A percentile compares a stretch with the other conserved stretches of the same genome.
Conservation (phyloP, 2,888 invertebrate genomes). For the Papilio demoleus region DNA sequence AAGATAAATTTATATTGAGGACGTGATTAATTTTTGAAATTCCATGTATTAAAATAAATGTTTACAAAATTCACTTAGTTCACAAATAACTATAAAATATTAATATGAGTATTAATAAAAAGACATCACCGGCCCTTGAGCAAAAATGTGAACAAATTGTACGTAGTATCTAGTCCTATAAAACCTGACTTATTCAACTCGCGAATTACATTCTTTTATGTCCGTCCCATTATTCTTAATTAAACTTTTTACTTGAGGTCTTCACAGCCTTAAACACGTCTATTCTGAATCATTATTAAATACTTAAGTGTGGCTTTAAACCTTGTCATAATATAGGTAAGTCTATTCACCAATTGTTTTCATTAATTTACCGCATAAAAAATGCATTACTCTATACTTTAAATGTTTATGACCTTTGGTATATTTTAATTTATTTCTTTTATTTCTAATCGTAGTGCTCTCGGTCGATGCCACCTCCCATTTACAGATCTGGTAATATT, state of each 20-base stretch:
- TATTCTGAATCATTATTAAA: constrained; percentile 9
- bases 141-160: not conserved
- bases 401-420: too few species aligned
- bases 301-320: not conserved
- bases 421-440: too few species aligned
- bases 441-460: too few species aligned
- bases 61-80: too few species aligned
- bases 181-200: not conserved
- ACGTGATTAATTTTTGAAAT: too few species aligned
- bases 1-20: too few species aligned
- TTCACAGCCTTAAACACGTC: constrained; percentile 14
- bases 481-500: too few species aligned
- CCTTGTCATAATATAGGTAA: not conserved
- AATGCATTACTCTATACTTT: too few species aligned
- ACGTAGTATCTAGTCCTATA: not conserved
- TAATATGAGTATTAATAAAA: not conserved
- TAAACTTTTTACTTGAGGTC: constrained; percentile 4
- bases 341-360: not conserved
- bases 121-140: not conserved
- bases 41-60: not conserved
- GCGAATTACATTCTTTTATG: constrained; percentile 7
- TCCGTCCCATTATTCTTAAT: constrained; percentile 4
- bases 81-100: not conserved
- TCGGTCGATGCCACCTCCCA: too few species aligned
- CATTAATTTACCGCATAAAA: too few species aligned